Evolutionary conservation across 2,797 vertebrate species (phyloP).

Genomic region (Ammospiza maritima): DNA sequence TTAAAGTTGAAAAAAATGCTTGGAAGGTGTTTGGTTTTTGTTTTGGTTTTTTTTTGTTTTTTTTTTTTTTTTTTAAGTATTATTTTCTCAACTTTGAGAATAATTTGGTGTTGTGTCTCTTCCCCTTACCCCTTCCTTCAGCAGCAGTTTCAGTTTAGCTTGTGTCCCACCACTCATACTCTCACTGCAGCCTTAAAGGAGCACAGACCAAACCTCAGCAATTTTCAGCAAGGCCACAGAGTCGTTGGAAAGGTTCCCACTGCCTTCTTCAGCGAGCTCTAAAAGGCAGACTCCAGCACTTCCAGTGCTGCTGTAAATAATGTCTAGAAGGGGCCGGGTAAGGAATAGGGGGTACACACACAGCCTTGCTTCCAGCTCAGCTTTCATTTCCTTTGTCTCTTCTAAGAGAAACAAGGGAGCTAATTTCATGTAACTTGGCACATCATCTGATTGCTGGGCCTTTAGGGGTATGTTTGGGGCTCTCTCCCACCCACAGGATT

Average conservation of each 20-base stretch:
- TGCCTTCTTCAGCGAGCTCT: conserved; percentile 50
- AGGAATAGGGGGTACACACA: background rate
- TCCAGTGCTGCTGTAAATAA: conserved; percentile 47
- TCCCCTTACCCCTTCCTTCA: background rate
- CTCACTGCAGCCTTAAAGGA: conserved; percentile 22
- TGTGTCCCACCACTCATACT: background rate
- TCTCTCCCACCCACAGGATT: background rate
- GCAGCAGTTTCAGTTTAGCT: conserved; percentile 1
- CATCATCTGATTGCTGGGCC: background rate
- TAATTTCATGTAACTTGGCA: conserved; percentile 35
- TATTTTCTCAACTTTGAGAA: conserved; percentile 10
- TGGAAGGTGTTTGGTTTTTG: background rate
- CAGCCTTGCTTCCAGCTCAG: background rate
- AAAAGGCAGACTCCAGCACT: background rate
- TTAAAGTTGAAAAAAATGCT: conserved; percentile 32
- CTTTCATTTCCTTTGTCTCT: conserved; percentile 47
- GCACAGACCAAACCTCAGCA: conserved; percentile 40
- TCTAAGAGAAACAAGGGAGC: background rate
- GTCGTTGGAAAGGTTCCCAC: conserved; percentile 34
- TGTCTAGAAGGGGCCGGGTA: conserved; percentile 3
- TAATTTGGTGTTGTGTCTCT: fast-evolving
- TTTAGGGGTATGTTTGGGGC: background rate
- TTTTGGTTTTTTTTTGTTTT: no score
- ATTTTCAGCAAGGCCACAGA: conserved; percentile 37
- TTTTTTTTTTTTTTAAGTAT: background rate